Percentiles rank a stretch among this genome's conserved stretches.
These are phyloP conservation scores for Myodes glareolus DNA, from an alignment of 2,113 vertebrate species.

Conservation along the genomic window DNA sequence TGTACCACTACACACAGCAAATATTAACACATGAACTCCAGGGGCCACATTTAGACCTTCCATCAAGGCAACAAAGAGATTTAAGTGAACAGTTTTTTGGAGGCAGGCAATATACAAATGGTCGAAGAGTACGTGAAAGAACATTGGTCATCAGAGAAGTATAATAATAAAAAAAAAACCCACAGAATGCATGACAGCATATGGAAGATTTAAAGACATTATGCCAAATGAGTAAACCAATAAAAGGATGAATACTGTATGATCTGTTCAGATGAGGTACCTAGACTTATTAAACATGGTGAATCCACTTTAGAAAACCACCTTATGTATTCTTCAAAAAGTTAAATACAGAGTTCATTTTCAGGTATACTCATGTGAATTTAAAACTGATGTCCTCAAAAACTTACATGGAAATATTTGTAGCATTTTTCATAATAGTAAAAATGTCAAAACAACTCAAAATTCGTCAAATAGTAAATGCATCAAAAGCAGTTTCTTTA, in stretches of 20 bases:
- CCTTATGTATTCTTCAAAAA: slow-evolving; percentile 14
- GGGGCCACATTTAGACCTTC: neutral
- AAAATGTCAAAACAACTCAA: slow-evolving; percentile 9
- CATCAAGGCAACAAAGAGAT: neutral
- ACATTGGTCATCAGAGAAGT: slow-evolving; percentile 1
- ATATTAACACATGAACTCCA: neutral
- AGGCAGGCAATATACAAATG: neutral
- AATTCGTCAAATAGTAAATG: neutral
- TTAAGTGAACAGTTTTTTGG: neutral
- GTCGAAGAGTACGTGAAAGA: neutral
- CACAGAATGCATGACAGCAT: neutral
- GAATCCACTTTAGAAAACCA: neutral
- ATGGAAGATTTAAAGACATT: neutral
- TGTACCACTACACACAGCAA: neutral
- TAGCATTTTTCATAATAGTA: neutral
- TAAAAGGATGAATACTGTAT: neutral
- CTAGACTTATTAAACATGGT: neutral
- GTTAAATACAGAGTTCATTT: neutral
- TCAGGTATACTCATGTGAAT: neutral
- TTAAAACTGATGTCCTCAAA: slow-evolving; percentile 19
- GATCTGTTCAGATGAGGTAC: neutral
- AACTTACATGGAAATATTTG: neutral
- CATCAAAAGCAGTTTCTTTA: neutral
- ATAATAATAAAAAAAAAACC: neutral
- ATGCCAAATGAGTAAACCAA: neutral